Base-by-base conservation (phyloP, 2,888 invertebrate genomes). In the Meandrusa payeni region DNA sequence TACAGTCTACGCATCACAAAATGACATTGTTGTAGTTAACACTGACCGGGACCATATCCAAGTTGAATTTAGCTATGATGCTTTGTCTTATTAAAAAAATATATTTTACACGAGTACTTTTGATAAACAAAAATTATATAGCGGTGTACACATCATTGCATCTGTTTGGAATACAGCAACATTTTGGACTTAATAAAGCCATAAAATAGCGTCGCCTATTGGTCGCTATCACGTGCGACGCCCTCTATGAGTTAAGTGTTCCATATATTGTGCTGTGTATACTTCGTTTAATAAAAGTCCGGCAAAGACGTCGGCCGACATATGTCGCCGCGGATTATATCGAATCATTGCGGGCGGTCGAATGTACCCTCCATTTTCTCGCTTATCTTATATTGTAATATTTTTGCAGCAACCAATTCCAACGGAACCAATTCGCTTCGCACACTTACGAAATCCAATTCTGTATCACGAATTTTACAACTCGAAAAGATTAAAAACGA, bases 271-370 rank as follows among this genome's bases (percentile, higher is more conserved):
- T 29, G 24, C 36, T 29, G 29, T 47, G 22, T 42, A 31, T 27
- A 52, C 67, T 72, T 53, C 53, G 63, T 76, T 81, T 77, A 76
- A 80, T 81, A 81, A 73, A 77, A 75, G 69, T 69, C 69, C 61
- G 47, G 64, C 68, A 67, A 72, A 72, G 67, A 64, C 64, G 52
- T 45, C 48, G 55, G 51, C 52, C 66, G 66, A 78, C 85, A 82
- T 76, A 79, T 82, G 83, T 75, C 61, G 57, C 52, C 54, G 47
- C 48, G 72, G 79, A 75, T 79, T 77, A 81, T 79, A 76, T 76
- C 75, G 71, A 76, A 77, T 73, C 76, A 75, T 75, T 72, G 72
- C 62, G 55, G 58, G 51, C 55, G 57, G 64, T 67, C 55, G 53
- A 24, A 26, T 15, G 31, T 24, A n/a, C 37, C 38, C 43, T 43